Evolutionary conservation across 2,113 vertebrate genomes (phyloP).

Genomic region (Neopipo cinnamomea): DNA sequence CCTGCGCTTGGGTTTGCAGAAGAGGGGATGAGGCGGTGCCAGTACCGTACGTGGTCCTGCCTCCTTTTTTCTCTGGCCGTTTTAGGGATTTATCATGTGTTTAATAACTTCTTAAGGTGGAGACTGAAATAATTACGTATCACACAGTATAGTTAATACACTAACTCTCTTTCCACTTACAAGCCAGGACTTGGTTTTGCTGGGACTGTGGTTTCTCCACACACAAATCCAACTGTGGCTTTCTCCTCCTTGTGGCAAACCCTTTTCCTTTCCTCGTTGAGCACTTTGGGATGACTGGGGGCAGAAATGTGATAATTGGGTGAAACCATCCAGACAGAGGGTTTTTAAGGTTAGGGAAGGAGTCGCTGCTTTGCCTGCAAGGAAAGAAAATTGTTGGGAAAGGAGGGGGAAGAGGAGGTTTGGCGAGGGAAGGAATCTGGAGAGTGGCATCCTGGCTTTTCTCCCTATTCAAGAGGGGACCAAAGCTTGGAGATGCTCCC

Average conservation of each 20-base stretch:
- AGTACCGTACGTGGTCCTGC: rapidly evolving
- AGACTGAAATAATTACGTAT: not conserved
- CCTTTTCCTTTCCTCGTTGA: not conserved
- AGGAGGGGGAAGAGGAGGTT: not conserved
- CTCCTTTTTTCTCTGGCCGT: not conserved
- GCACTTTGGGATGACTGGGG: not conserved
- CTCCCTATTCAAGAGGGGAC: not conserved
- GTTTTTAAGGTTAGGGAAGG: not conserved
- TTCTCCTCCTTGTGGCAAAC: not conserved
- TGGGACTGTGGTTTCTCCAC: not conserved
- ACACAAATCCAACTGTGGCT: not conserved
- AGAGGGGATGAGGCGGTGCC: not conserved
- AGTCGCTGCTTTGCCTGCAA: not conserved
- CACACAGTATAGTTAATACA: not conserved
- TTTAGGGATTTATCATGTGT: not conserved
- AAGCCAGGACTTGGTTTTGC: not conserved
- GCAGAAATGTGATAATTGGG: not conserved
- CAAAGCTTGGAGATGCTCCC: not conserved
- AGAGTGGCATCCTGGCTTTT: not conserved
- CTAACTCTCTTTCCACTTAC: not conserved
- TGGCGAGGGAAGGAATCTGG: not conserved
- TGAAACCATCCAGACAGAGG: not conserved
- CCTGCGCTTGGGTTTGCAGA: not conserved
- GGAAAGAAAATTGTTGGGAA: not conserved
- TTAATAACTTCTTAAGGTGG: not conserved